A percentile compares a stretch with the other conserved stretches of the same genome.
These are phyloP conservation scores for Elegia similella DNA, from an alignment of 2,888 invertebrate genomes.

Conservation along the genomic window DNA sequence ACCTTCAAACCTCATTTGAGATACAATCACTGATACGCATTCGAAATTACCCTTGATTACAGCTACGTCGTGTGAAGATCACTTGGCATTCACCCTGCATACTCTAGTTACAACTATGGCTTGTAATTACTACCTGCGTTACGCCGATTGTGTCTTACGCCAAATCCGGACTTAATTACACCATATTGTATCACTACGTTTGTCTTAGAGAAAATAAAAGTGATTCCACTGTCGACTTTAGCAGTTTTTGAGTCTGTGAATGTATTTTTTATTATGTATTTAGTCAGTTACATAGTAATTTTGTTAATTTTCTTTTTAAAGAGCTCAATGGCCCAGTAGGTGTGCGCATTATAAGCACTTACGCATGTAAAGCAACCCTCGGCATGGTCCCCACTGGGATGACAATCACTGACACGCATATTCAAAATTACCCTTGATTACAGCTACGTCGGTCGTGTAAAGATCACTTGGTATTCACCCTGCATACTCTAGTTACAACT, in stretches of 20 bases:
- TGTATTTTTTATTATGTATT: too few relatives aligned
- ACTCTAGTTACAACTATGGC: slow-evolving; percentile 4
- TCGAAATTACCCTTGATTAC: slow-evolving; percentile 6
- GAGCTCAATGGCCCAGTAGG: too few relatives aligned
- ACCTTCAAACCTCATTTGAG: not conserved
- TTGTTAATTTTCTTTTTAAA: too few relatives aligned
- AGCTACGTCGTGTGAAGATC: not conserved
- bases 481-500: slow-evolving; percentile 1
- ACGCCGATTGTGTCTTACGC: slow-evolving; percentile 20
- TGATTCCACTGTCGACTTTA: too few relatives aligned
- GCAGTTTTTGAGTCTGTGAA: too few relatives aligned
- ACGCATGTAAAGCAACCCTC: too few relatives aligned
- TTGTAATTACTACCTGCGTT: slow-evolving; percentile 12
- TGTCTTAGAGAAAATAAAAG: too few relatives aligned
- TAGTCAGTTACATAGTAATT: too few relatives aligned
- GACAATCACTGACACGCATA: not conserved
- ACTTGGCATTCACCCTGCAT: not conserved
- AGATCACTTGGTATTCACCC: not conserved
- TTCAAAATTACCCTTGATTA: slow-evolving; percentile 7
- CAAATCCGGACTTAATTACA: not conserved
- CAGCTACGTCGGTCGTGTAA: not conserved
- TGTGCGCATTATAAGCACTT: too few relatives aligned
- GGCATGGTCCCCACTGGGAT: too few relatives aligned
- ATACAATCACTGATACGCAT: slow-evolving; percentile 5
- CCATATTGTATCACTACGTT: not conserved